A percentile compares a stretch with the other conserved stretches of the same genome.
phyloP scores from a whole-genome alignment of 2,888 invertebrate species.

The Cartodere bifasciata region DNA sequence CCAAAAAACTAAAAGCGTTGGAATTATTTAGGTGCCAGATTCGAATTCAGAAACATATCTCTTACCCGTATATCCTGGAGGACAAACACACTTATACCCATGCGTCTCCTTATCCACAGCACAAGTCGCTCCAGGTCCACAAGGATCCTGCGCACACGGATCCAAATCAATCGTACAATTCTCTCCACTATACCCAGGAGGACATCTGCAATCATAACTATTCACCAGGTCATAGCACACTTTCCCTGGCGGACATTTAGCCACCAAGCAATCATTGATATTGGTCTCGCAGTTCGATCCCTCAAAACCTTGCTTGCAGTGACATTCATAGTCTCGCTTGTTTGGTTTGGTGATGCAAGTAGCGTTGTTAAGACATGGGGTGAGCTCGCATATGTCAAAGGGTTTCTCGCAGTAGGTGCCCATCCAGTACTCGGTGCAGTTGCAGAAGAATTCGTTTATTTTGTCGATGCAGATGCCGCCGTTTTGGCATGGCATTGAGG shows the following conservation, averaged over 20 bases:
- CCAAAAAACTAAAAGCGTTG: neutral
- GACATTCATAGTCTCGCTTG: conserved; percentile 43
- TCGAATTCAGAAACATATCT: conserved; percentile 6
- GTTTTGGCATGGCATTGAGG: conserved; percentile 40
- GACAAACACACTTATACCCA: conserved; percentile 61
- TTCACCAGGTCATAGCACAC: conserved; percentile 43
- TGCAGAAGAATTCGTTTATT: conserved; percentile 41
- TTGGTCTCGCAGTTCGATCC: conserved; percentile 52
- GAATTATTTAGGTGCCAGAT: too few relatives aligned
- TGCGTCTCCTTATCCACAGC: conserved; percentile 35
- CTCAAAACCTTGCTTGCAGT: conserved; percentile 51
- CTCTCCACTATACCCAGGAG: conserved; percentile 45
- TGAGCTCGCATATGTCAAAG: conserved; percentile 42
- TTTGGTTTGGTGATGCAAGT: conserved; percentile 41
- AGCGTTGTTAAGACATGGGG: conserved; percentile 52
- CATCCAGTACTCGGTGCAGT: conserved; percentile 44
- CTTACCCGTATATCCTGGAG: conserved; percentile 51
- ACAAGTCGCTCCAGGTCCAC: conserved; percentile 56
- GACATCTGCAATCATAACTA: conserved; percentile 48
- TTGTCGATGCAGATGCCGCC: conserved; percentile 41
- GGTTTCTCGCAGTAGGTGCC: conserved; percentile 44
- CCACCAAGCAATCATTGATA: conserved; percentile 51
- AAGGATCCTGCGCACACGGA: conserved; percentile 53
- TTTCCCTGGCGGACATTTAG: conserved; percentile 38
- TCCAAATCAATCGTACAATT: conserved; percentile 43